Evolutionary conservation across 1,140 invertebrate species (phyloP), one percentile per base, ranked within the genome.

Genomic region (Pseudomyrmex flavicornis): DNA sequence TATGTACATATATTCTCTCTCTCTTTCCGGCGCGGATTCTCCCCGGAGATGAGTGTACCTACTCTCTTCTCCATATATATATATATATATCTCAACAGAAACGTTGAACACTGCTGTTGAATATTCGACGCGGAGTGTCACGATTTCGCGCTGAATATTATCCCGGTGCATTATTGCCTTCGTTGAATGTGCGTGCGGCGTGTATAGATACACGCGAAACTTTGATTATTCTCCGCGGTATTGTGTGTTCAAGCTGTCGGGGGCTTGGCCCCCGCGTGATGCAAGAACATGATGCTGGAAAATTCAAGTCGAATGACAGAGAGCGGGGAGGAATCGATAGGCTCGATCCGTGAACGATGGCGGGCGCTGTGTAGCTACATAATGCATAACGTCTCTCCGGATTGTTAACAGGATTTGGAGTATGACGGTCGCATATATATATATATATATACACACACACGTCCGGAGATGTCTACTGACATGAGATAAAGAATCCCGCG

Each of bases 211-310:
- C 62, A 35, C 50, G 48, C 52, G 66, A 82, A 82, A 85, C 77
- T 82, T 84, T 70, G 76, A 72, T 82, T 68, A 85, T 85, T 82
- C 83, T 82, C 79, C n/a, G 2, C 52, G 77, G 77, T 61, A 85
- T 87, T 77, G 79, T 77, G 79, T 35, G 22, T 72, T 80, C 7
- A 44, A 66, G 52, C 48, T 56, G 26, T 66, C 68, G 61, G 22
- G 46, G 35, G 35, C 35, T 35, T 35, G 35, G 61, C 12, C 20
- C 20, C 20, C 26, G 65, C 7, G 35, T 35, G 61, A 63, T 70
- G 65, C 75, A 20, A 79, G 74, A 62, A 46, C 35, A 46, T 35
- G 76, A 80, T 61, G 69, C 54, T 59, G 9, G 50, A 50, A 86
- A 73, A 86, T 85, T 85, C 75, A 82, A 85, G 68, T 86, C 70